These are phyloP conservation scores for Mythimna vitellina DNA, from an alignment of 2,888 invertebrate genomes.

Conservation along the genomic window DNA sequence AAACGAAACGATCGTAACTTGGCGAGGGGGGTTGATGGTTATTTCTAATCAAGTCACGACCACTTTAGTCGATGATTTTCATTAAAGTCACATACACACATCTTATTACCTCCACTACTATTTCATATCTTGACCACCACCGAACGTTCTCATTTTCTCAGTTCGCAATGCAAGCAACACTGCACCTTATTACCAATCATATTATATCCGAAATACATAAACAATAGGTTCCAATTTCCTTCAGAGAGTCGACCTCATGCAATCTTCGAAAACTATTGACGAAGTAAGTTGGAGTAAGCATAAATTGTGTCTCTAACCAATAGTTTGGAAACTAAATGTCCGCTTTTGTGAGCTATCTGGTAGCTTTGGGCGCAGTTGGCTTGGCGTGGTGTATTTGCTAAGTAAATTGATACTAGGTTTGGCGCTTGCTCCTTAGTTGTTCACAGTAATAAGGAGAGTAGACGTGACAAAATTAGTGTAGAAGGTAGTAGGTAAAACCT, in stretches of 20 bases:
- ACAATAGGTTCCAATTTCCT: conserved; percentile 80
- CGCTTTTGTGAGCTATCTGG: conserved; percentile 76
- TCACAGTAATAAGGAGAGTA: conserved; percentile 61
- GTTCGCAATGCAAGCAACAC: conserved; percentile 61
- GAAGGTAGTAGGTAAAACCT: neutral
- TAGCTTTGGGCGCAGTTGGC: conserved; percentile 73
- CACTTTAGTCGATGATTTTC: neutral
- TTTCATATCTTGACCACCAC: conserved; percentile 16
- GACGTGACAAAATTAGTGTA: conserved; percentile 18
- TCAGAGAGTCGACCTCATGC: conserved; percentile 60
- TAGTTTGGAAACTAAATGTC: conserved; percentile 78
- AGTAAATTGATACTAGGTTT: conserved; percentile 73
- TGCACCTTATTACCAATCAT: conserved; percentile 68
- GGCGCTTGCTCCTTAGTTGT: conserved; percentile 65
- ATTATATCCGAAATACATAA: conserved; percentile 76
- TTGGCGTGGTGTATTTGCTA: conserved; percentile 72
- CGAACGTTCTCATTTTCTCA: conserved; percentile 47
- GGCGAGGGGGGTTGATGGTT: neutral
- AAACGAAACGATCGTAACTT: too few species aligned
- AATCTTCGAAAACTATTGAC: conserved; percentile 74
- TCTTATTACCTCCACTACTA: neutral
- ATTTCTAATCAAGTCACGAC: neutral
- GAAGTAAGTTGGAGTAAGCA: conserved; percentile 76
- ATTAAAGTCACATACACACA: conserved; percentile 6
- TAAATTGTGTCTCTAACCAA: conserved; percentile 78